Base-by-base conservation (phyloP, 2,113 vertebrate genomes). In the Callithrix jacchus region DNA sequence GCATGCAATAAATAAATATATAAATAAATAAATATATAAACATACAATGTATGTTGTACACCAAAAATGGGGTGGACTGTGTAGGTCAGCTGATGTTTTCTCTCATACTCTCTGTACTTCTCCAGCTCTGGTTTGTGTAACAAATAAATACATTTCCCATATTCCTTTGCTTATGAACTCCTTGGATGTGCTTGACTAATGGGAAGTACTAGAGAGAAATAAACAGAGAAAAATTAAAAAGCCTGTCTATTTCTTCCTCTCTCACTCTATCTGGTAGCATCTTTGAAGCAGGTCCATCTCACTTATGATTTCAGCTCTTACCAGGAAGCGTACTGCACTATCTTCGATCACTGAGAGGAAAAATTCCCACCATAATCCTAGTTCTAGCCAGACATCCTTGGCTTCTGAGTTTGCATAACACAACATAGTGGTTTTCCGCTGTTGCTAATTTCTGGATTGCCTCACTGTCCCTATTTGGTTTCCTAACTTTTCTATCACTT, bases 401-500 rank as follows among this genome's bases (percentile, higher is more conserved):
- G 23, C 37, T 93, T 66, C 66, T 40, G 30, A 70, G 30, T 68
- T 61, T 45, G 42, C 61, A 40, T 58, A 58, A 66, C 4, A 89
- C 14, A 30, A 52, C 8, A 21, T 6, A 35, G 17, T 14, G 47
- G 14, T 52, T 52, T 90, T 86, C 71, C 73, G 80, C 54, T 74
- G 2, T 87, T 77, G 47, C 4, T 88, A 56, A 58, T 80, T 49
- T 93, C 42, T 85, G 40, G 35, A 23, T 76, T 66, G 58, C 40
- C 11, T 95, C 30, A 25, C 11, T 89, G 49, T 42, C 64, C 45
- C 11, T 1, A 16, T 89, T 37, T 86, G 52, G 2, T 66, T 85
- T 96, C 82, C 91, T 96, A 91, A 95, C 45, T 45, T 93, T 71
- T 37, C 30, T 9, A 77, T 85, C 14, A 37, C 52, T 91, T 68